phyloP scores from a whole-genome alignment of 92 coral and sea anemone genomes.

The Phenganax subtilis region DNA sequence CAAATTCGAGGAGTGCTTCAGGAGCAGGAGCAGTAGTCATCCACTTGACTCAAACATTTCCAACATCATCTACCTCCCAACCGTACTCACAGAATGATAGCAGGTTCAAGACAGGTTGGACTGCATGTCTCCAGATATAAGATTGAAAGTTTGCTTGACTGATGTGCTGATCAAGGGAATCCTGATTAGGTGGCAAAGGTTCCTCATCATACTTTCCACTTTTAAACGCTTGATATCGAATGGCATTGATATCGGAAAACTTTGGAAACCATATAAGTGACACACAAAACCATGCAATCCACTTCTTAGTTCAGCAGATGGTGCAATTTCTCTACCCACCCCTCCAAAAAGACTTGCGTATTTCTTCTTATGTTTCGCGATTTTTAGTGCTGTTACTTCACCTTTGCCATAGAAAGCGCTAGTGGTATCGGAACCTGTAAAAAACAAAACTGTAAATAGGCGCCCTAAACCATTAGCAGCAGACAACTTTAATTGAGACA shows the following conservation, averaged over 20 bases:
- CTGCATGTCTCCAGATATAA: background rate
- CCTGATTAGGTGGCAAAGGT: background rate
- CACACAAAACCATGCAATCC: background rate
- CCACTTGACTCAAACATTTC: background rate
- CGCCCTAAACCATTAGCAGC: no score
- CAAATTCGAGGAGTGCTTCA: slow-evolving; percentile 36
- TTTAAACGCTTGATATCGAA: background rate
- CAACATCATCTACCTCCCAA: background rate
- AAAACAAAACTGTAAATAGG: background rate
- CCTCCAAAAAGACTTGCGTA: background rate
- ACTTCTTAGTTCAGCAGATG: background rate
- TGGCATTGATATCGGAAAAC: background rate
- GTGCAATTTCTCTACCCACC: background rate
- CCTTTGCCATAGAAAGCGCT: slow-evolving; percentile 4
- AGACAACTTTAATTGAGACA: no score
- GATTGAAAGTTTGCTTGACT: background rate
- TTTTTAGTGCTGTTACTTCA: background rate
- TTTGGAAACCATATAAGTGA: background rate
- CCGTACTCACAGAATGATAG: background rate
- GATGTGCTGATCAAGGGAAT: background rate
- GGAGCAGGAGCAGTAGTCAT: slow-evolving; percentile 40
- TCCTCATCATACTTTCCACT: background rate
- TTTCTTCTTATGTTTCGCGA: background rate
- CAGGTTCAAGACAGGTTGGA: background rate
- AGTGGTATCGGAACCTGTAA: background rate